phyloP scores from a whole-genome alignment of 2,888 invertebrate genomes.

The Tenthredo notha region DNA sequence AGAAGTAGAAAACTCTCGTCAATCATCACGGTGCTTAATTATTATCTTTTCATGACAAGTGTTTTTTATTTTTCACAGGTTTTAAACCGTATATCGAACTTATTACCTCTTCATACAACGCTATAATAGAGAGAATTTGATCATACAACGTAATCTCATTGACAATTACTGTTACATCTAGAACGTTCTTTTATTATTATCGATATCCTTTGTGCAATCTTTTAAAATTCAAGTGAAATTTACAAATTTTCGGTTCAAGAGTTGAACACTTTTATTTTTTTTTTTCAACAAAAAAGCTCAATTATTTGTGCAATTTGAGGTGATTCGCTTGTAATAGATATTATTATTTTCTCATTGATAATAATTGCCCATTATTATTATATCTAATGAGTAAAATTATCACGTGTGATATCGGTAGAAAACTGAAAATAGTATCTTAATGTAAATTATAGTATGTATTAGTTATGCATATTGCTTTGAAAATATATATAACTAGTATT shows the following conservation, averaged over 20 bases:
- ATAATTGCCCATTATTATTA: neutral
- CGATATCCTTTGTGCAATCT: slow-evolving; percentile 9
- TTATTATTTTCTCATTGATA: neutral
- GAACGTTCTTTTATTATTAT: neutral
- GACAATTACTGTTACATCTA: neutral
- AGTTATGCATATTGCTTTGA: slow-evolving; percentile 46
- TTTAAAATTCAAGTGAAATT: neutral
- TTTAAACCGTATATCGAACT: neutral
- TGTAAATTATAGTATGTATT: neutral
- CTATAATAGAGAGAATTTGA: slow-evolving; percentile 1
- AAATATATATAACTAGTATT: slow-evolving; percentile 54
- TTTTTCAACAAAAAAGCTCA: neutral
- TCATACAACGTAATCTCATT: neutral
- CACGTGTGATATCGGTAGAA: neutral
- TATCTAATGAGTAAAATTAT: neutral
- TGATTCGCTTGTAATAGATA: neutral
- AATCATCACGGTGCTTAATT: slow-evolving; percentile 46
- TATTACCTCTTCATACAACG: neutral
- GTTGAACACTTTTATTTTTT: neutral
- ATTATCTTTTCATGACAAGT: slow-evolving; percentile 19
- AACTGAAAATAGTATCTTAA: slow-evolving; percentile 12
- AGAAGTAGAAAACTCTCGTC: neutral
- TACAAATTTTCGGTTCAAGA: neutral
- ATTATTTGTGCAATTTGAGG: neutral
- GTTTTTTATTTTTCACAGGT: neutral